phyloP scores from a whole-genome alignment of 2,113 vertebrate genomes.

The Platanista minor region DNA sequence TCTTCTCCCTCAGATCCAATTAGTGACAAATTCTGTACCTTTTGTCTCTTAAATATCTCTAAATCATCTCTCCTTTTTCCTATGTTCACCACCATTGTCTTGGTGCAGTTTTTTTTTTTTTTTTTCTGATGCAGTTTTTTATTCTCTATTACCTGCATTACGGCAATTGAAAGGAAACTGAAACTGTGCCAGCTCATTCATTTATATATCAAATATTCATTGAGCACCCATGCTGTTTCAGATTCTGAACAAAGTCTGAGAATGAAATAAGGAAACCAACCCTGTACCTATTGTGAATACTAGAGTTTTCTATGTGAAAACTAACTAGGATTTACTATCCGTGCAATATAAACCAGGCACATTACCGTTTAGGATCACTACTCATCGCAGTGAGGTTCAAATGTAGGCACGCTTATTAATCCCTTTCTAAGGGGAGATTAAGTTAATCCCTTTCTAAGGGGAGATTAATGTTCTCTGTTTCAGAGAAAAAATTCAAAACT shows the following conservation, averaged over 20 bases:
- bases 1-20: background rate
- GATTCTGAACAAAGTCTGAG: background rate
- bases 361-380: background rate
- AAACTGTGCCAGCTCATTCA: background rate
- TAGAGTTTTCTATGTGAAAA: background rate
- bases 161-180: background rate
- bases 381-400: background rate
- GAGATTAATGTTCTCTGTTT: background rate
- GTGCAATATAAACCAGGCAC: background rate
- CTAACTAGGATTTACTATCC: background rate
- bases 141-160: background rate
- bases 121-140: background rate
- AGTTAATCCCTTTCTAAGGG: background rate
- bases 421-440: background rate
- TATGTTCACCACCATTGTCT: background rate
- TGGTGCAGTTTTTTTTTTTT: background rate
- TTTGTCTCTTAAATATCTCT: background rate
- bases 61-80: background rate
- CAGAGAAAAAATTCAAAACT: background rate
- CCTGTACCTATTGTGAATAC: background rate
- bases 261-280: background rate
- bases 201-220: background rate
- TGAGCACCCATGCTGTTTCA: background rate
- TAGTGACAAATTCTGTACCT: background rate
- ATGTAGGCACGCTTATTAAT: background rate